These are phyloP conservation scores for Platichthys stellatus DNA, from an alignment of 2,113 vertebrate genomes.

Conservation along the genomic window DNA sequence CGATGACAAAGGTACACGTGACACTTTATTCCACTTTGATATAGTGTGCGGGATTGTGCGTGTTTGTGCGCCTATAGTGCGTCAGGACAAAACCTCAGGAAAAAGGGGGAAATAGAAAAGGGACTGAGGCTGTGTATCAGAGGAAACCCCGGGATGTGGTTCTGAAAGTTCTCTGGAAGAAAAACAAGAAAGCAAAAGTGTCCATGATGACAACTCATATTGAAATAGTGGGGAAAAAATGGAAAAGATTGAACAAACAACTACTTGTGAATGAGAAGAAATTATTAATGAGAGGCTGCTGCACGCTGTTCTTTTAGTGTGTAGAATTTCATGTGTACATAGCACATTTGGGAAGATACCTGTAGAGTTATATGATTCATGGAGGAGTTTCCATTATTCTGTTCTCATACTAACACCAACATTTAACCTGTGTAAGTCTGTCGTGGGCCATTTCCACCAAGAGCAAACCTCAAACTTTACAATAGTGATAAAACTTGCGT, in stretches of 20 bases:
- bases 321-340: too few relatives aligned
- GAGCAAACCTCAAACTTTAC: not conserved
- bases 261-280: not conserved
- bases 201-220: not conserved
- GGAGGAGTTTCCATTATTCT: slow-evolving; percentile 20
- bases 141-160: slow-evolving; percentile 3
- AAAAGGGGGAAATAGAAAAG: slow-evolving; percentile 47
- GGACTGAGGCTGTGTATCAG: not conserved
- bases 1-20: not conserved
- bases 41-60: not conserved
- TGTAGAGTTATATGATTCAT: not conserved
- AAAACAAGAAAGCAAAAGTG: slow-evolving; percentile 20
- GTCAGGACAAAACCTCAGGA: slow-evolving; percentile 14
- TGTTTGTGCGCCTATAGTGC: not conserved
- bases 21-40: not conserved
- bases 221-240: slow-evolving; percentile 30
- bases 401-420: slow-evolving; percentile 5
- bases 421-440: not conserved
- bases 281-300: too few relatives aligned
- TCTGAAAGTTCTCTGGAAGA: slow-evolving; percentile 14
- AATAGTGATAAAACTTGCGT: not conserved
- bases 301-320: not conserved
- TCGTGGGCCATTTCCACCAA: too few relatives aligned
- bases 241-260: not conserved
- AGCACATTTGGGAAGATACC: slow-evolving; percentile 22